A percentile compares a stretch with the other conserved stretches of the same genome.
Evolutionary conservation across 2,797 vertebrate species (phyloP).

Genomic region (Hoplostethus atlanticus): DNA sequence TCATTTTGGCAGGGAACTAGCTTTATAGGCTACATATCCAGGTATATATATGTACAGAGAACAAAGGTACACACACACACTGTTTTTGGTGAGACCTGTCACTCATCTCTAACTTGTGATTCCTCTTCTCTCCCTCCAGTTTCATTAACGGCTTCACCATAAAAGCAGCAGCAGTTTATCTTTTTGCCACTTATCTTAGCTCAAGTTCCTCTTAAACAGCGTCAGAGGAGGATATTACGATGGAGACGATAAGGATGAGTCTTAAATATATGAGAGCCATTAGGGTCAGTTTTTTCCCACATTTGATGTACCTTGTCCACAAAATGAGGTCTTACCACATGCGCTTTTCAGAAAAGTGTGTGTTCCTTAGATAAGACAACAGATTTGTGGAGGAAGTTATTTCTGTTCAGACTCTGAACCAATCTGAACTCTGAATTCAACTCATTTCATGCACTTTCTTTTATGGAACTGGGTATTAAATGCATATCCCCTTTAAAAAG

Average conservation of each 20-base stretch:
- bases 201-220: background rate
- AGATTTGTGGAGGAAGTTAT: background rate
- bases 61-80: background rate
- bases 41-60: background rate
- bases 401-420: background rate
- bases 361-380: background rate
- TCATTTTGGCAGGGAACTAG: too few relatives aligned
- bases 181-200: conserved; percentile 1
- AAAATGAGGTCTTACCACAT: background rate
- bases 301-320: background rate
- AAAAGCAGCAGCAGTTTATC: background rate
- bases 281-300: background rate
- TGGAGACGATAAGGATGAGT: background rate
- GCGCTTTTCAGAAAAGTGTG: background rate
- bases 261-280: background rate
- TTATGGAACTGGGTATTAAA: too few relatives aligned
- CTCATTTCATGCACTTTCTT: too few relatives aligned
- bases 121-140: background rate
- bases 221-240: background rate
- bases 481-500: too few relatives aligned
- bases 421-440: background rate
- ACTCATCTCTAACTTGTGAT: background rate
- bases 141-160: background rate
- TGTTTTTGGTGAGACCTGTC: background rate
- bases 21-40: conserved; percentile 1